Percentiles rank a stretch among this genome's conserved stretches.
Evolutionary conservation across 1,140 invertebrate species (phyloP).

Genomic region (Euborellia annulipes): DNA sequence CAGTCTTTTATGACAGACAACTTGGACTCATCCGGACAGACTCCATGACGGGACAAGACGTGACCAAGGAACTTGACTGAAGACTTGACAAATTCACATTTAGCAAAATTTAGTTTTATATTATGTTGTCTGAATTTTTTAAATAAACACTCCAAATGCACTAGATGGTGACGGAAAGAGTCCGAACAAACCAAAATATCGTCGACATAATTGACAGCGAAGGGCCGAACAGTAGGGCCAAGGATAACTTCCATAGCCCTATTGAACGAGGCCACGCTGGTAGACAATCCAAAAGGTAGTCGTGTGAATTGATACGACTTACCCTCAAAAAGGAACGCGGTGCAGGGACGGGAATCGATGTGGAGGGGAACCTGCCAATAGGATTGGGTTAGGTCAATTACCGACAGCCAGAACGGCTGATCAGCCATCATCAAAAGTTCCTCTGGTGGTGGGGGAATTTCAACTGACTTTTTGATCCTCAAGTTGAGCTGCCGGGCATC

Average conservation of each 20-base stretch:
- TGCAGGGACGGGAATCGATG: not conserved
- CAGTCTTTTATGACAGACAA: slow-evolving; percentile 22
- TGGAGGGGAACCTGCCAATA: not conserved
- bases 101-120: slow-evolving; percentile 22
- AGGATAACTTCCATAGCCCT: not conserved
- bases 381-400: not conserved
- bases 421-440: not conserved
- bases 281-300: not conserved
- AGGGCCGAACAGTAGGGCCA: not conserved
- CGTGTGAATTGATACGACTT: not conserved
- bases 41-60: slow-evolving; percentile 20
- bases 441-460: not conserved
- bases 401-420: not conserved
- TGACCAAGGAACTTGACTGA: slow-evolving; percentile 26
- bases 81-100: slow-evolving; percentile 20
- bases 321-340: not conserved
- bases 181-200: not conserved
- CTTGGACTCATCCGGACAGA: slow-evolving; percentile 21
- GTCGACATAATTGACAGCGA: not conserved
- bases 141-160: not conserved
- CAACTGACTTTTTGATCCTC: not conserved
- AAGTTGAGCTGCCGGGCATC: not conserved
- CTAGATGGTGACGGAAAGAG: not conserved
- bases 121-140: too few species aligned
- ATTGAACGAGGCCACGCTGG: not conserved